Evolutionary conservation across 2,888 invertebrate genomes (phyloP), one percentile per base, ranked within the genome.

Genomic region (Cepaea hortensis): DNA sequence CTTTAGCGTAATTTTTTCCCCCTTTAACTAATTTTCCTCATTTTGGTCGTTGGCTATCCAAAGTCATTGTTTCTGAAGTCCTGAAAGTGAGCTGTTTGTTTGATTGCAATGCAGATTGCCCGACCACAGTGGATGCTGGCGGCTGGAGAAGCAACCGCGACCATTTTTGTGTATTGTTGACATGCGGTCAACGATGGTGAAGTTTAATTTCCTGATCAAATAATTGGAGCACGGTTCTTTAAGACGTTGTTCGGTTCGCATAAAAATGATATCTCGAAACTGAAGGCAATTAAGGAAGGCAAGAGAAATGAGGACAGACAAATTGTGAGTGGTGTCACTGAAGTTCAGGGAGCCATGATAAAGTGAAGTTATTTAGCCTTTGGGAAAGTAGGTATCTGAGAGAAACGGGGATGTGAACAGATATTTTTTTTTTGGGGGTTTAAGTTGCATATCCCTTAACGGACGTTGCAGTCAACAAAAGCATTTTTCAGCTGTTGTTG

Each of bases 121-220:
- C 46, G 79, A 70, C 55, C 70, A 23, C 79, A 80, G 3, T 18
- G 15, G 35, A 2, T 35, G 46, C 15, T 62, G 61, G 46, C 50
- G 20, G 68, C 76, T 84, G 3, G 23, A 46, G 76, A n/a, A 35
- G 84, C 9, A 13, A 65, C 70, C 68, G 18, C 55, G 50, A 55
- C 77, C 20, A 55, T 62, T 79, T 77, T 61, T 23, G 20, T 77
- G 79, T 77, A 77, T 75, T 75, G 62, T 84, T 83, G 83, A 48
- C 55, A 35, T 76, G 84, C 76, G 84, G 84, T 84, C 84, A 84
- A 84, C 76, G 20, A 62, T 77, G 76, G 73, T 76, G 84, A 84
- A 77, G 85, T 85, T 85, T 85, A 85, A 85, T 85, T 80, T 79
- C 85, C 77, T 65, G 85, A 55, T 79, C 48, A 85, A 85, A 85